Percentiles rank a stretch among this genome's conserved stretches.
These are phyloP conservation scores for Sphenopsis melanotis DNA, from an alignment of 2,797 vertebrate species.

Conservation along the genomic window DNA sequence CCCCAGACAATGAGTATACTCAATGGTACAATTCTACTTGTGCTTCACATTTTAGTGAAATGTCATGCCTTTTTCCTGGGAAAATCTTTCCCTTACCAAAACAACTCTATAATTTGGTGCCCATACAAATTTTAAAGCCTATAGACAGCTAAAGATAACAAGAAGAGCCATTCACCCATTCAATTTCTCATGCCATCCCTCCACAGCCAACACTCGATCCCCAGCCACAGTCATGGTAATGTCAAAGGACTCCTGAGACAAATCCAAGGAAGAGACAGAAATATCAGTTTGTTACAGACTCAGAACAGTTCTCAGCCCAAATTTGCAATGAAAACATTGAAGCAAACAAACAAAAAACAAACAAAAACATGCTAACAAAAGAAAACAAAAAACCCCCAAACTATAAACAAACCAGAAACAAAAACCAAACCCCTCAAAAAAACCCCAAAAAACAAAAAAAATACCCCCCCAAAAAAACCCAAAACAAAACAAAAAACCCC, in stretches of 20 bases:
- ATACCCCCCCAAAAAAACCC: rapidly evolving
- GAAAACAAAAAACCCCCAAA: not conserved
- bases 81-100: not conserved
- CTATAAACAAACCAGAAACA: too few relatives aligned
- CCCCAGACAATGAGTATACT: not conserved
- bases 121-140: not conserved
- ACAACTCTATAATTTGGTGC: not conserved
- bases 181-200: not conserved
- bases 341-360: not conserved
- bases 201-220: not conserved
- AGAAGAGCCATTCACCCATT: not conserved
- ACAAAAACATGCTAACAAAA: not conserved
- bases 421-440: not conserved
- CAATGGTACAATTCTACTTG: not conserved
- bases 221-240: not conserved
- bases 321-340: not conserved
- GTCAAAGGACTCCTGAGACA: not conserved
- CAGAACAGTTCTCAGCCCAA: not conserved
- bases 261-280: not conserved
- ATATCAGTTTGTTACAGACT: not conserved
- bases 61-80: not conserved
- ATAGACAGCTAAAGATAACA: not conserved
- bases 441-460: not conserved
- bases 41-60: not conserved
- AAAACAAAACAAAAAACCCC: rapidly evolving